Percentiles rank a stretch among this genome's conserved stretches.
Conservation (phyloP, 2,888 invertebrate species). For the Dimorphilus gyrociliatus region DNA sequence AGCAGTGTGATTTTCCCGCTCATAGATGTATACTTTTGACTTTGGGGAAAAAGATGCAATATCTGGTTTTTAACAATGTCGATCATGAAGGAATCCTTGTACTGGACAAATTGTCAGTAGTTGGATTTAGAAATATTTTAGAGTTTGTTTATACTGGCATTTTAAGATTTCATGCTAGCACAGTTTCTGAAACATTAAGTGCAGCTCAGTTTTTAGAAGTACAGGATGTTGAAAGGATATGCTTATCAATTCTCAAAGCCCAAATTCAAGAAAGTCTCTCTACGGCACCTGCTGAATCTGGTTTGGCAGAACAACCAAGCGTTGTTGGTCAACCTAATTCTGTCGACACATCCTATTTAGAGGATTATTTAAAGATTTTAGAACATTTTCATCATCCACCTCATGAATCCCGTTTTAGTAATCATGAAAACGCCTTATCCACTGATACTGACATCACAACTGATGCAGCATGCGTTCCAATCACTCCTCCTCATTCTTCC, state of each 20-base stretch:
- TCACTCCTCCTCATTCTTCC: too few relatives aligned
- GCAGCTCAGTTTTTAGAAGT: slow-evolving; percentile 9
- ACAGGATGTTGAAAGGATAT: not conserved
- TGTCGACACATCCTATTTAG: too few relatives aligned
- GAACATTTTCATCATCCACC: too few relatives aligned
- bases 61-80: slow-evolving; percentile 6
- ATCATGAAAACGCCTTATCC: too few relatives aligned
- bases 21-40: slow-evolving; percentile 10
- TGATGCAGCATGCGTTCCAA: too few relatives aligned
- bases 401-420: too few relatives aligned
- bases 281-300: too few relatives aligned
- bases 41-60: slow-evolving; percentile 7
- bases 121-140: slow-evolving; percentile 7
- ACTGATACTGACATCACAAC: too few relatives aligned
- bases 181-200: slow-evolving; percentile 6
- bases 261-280: too few relatives aligned
- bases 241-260: slow-evolving; percentile 2
- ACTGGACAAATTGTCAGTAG: slow-evolving; percentile 8
- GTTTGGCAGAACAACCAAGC: too few relatives aligned
- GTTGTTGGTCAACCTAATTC: too few relatives aligned
- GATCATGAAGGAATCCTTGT: slow-evolving; percentile 6
- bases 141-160: slow-evolving; percentile 11
- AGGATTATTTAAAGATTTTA: too few relatives aligned
- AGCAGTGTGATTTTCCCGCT: slow-evolving; percentile 7
- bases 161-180: slow-evolving; percentile 6